Percentiles rank a stretch among this genome's conserved stretches.
Conservation (phyloP, 2,888 invertebrate genomes). For the Eristalis tenax region DNA sequence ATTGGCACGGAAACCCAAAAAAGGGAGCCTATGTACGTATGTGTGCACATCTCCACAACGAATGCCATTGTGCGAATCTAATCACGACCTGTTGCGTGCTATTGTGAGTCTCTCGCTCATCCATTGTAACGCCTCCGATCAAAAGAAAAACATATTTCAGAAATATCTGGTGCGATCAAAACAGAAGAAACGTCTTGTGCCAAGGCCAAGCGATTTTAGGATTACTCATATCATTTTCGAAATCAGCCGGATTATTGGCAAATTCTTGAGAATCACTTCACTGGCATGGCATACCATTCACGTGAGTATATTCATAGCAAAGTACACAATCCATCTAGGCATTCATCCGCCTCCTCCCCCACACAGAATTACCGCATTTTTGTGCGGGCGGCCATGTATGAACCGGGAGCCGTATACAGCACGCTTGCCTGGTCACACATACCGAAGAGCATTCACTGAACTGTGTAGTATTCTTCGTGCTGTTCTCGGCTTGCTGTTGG, state of each 20-base stretch:
- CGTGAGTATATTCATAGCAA: background rate
- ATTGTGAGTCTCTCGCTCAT: background rate
- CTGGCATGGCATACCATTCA: background rate
- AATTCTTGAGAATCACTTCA: background rate
- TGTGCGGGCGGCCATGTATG: constrained; percentile 53
- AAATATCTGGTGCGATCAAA: background rate
- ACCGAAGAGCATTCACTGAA: constrained; percentile 66
- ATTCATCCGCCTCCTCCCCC: constrained; percentile 7
- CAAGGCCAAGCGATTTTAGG: background rate
- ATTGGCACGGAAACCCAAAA: background rate
- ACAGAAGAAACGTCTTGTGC: background rate
- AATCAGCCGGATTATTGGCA: background rate
- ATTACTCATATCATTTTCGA: background rate
- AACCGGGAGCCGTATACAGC: constrained; percentile 50
- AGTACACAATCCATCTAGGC: background rate
- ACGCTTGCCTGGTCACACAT: constrained; percentile 62
- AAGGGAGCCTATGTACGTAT: background rate
- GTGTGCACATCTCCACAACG: background rate
- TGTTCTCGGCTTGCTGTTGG: constrained; percentile 21
- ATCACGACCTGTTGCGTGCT: background rate
- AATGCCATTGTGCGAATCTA: background rate
- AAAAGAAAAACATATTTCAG: background rate
- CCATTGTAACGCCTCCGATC: constrained; percentile 4
- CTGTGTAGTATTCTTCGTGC: constrained; percentile 57
- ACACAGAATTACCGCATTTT: constrained; percentile 64